Evolutionary conservation across 1,140 invertebrate species (phyloP), one percentile per base, ranked within the genome.

Genomic region (Drosophila sturtevanti): DNA sequence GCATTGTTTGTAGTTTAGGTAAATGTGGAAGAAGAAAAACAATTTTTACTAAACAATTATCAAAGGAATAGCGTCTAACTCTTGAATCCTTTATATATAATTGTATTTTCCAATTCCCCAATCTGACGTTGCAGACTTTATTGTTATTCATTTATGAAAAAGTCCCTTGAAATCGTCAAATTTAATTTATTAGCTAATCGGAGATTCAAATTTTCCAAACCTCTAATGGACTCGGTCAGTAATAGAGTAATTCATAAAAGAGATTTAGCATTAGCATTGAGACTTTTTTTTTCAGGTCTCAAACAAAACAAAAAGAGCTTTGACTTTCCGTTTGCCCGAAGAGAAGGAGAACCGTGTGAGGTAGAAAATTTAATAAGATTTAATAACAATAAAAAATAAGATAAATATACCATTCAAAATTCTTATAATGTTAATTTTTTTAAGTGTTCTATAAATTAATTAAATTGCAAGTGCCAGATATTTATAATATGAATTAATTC

Each of bases 251-350:
- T 38, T 63, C 52, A 6, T 14, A 24, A 38, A 64, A 48, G 31
- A 62, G n/a, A 65, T 58, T 56, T 3, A 38, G 51, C 41, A 22
- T 44, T 52, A 44, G 7, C 51, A 37, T 14, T 51, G 62, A n/a
- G 62, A 70, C 58, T 34, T 61, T 3, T 59, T 18, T 55, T 68
- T 75, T 41, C 10, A 7, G 9, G 6, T 48, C 61, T 75, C 61
- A 41, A 79, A 34, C 18, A n/a, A 37, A 54, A 48, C 16, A 48
- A 68, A 80, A 71, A 65, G 67, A 76, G 68, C 62, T 84, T 77
- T 55, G 76, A 10, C 56, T 14, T 10, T 16, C 51, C 37, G n/a
- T 21, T 44, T 1, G 12, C 18, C 7, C 4, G 11, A 41, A 18
- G 41, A 48, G 41, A 18, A 9, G 16, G 12, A 9, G 10, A 41